phyloP scores from a whole-genome alignment of 2,888 invertebrate genomes.

The Xylophagus ater region DNA sequence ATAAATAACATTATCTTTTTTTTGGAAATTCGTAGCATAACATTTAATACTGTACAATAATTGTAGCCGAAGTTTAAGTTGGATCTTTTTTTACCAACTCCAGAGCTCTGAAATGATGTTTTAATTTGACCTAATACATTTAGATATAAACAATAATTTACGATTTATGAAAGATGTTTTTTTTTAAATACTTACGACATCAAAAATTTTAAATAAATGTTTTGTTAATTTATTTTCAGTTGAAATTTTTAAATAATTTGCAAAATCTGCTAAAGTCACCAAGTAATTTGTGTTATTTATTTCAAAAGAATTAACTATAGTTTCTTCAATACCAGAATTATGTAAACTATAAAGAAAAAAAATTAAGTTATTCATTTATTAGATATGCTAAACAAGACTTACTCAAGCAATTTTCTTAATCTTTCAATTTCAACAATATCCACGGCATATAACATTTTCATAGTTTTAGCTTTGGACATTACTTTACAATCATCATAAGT shows the following conservation, averaged over 20 bases:
- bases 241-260: constrained; percentile 50
- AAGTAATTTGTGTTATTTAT: constrained; percentile 33
- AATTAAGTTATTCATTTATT: constrained; percentile 3
- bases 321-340: constrained; percentile 45
- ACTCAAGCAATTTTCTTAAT: constrained; percentile 67
- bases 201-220: constrained; percentile 55
- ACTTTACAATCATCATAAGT: constrained; percentile 85
- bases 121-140: too few species aligned
- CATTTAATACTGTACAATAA: too few species aligned
- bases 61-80: too few species aligned
- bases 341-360: constrained; percentile 40
- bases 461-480: constrained; percentile 70
- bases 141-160: too few species aligned
- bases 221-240: constrained; percentile 44
- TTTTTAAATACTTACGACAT: too few species aligned
- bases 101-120: too few species aligned
- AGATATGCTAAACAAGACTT: constrained; percentile 23
- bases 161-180: too few species aligned
- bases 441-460: constrained; percentile 65
- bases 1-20: too few species aligned
- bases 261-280: constrained; percentile 46
- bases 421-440: constrained; percentile 69
- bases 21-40: not conserved
- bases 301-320: constrained; percentile 35
- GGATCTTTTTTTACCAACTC: too few species aligned